These are phyloP conservation scores for Drosophila jambulina DNA, from an alignment of 1,140 invertebrate species.

Conservation along the genomic window DNA sequence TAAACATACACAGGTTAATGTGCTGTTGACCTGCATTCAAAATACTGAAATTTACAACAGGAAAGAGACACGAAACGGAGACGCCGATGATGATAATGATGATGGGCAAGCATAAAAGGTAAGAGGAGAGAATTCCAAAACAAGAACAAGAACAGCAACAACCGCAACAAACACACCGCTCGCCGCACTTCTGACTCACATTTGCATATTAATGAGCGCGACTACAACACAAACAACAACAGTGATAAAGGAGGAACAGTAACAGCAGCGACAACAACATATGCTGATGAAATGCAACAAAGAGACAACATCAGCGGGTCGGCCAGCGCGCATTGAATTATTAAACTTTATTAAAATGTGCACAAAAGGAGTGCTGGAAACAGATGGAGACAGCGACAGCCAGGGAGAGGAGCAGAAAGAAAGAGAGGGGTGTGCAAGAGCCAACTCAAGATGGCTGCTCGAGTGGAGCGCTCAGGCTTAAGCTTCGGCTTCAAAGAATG, in stretches of 20 bases:
- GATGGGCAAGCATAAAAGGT: slow-evolving; percentile 35
- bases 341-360: slow-evolving; percentile 65
- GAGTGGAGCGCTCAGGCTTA: slow-evolving; percentile 23
- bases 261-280: slow-evolving; percentile 23
- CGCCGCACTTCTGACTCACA: slow-evolving; percentile 51
- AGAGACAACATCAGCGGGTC: slow-evolving; percentile 51
- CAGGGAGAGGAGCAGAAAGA: not conserved
- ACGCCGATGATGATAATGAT: slow-evolving; percentile 33
- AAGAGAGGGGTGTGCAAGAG: slow-evolving; percentile 24
- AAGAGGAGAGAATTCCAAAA: slow-evolving; percentile 20
- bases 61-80: slow-evolving; percentile 47
- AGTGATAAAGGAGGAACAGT: slow-evolving; percentile 24
- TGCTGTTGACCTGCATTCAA: slow-evolving; percentile 63
- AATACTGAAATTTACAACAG: slow-evolving; percentile 60
- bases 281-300: slow-evolving; percentile 70
- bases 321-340: slow-evolving; percentile 53
- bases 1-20: slow-evolving; percentile 37
- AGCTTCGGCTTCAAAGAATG: slow-evolving; percentile 43
- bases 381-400: slow-evolving; percentile 8
- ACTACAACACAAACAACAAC: slow-evolving; percentile 33
- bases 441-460: slow-evolving; percentile 34
- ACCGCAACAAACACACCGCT: slow-evolving; percentile 25
- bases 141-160: slow-evolving; percentile 21
- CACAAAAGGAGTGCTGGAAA: slow-evolving; percentile 34
- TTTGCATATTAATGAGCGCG: slow-evolving; percentile 73